Evolutionary conservation across 64 coral and sea anemone genomes (phyloP).

Genomic region (Anthopleura sola): DNA sequence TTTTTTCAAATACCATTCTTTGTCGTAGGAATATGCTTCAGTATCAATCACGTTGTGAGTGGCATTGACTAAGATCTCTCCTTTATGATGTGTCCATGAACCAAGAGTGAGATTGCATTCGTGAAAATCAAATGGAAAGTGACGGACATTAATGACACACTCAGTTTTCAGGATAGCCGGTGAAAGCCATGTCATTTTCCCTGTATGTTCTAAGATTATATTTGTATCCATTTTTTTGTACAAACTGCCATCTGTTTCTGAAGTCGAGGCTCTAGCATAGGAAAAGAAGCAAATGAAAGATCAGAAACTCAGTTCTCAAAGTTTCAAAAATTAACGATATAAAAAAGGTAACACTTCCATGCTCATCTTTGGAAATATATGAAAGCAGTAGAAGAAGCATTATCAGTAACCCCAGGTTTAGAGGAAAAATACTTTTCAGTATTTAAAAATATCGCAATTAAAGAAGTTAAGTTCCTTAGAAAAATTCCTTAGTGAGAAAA

Average conservation of each 20-base stretch:
- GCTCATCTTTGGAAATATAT: too few relatives aligned
- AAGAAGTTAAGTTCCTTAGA: too few relatives aligned
- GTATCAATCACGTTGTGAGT: constrained; percentile 3
- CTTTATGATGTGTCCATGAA: constrained; percentile 27
- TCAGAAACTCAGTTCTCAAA: too few relatives aligned
- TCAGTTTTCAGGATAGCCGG: constrained; percentile 45
- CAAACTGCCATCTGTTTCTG: background rate
- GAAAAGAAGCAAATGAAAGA: too few relatives aligned
- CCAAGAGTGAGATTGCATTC: constrained; percentile 38
- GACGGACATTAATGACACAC: constrained; percentile 29
- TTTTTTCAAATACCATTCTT: constrained; percentile 28
- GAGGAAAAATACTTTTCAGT: too few relatives aligned
- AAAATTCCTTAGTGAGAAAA: too few relatives aligned
- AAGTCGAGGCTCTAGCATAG: background rate
- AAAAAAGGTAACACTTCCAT: too few relatives aligned
- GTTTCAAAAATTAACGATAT: too few relatives aligned
- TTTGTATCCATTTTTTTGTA: constrained; percentile 4
- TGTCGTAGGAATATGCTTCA: constrained; percentile 19
- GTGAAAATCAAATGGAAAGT: constrained; percentile 52
- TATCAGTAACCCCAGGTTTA: too few relatives aligned
- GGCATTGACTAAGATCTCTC: constrained; percentile 14
- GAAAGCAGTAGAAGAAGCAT: too few relatives aligned
- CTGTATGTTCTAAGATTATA: constrained; percentile 25
- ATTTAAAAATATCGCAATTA: too few relatives aligned
- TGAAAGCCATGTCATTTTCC: constrained; percentile 36